A percentile compares a stretch with the other conserved stretches of the same genome.
These are phyloP conservation scores for Drosophila teissieri DNA, from an alignment of 1,140 invertebrate genomes.

Conservation along the genomic window DNA sequence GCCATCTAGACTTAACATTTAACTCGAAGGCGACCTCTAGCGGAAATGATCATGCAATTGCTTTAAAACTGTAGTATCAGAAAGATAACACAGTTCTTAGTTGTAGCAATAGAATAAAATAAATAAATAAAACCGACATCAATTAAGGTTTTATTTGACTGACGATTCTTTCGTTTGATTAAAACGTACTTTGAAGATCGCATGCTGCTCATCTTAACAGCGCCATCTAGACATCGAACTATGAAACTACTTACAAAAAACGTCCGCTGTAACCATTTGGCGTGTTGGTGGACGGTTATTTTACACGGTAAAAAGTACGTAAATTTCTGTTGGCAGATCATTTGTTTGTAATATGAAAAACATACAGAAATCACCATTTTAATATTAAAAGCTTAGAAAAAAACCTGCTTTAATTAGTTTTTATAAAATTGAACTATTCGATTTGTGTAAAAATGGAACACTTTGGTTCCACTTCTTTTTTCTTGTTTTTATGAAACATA, in stretches of 20 bases:
- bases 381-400: background rate
- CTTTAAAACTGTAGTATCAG: background rate
- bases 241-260: background rate
- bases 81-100: too few relatives aligned
- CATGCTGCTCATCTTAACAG: too few relatives aligned
- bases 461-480: too few relatives aligned
- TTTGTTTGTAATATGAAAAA: background rate
- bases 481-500: background rate
- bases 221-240: background rate
- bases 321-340: background rate
- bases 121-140: background rate
- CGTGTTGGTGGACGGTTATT: background rate
- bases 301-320: constrained; percentile 1
- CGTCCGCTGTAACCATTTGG: background rate
- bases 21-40: background rate
- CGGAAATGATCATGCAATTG: background rate
- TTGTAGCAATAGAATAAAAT: too few relatives aligned
- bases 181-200: too few relatives aligned
- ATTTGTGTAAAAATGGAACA: too few relatives aligned
- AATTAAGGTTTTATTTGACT: background rate
- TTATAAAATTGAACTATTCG: too few relatives aligned
- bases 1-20: background rate
- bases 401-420: too few relatives aligned
- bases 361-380: background rate
- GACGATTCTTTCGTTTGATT: background rate